Evolutionary conservation across 2,113 vertebrate genomes (phyloP).

Genomic region (Scalopus aquaticus): DNA sequence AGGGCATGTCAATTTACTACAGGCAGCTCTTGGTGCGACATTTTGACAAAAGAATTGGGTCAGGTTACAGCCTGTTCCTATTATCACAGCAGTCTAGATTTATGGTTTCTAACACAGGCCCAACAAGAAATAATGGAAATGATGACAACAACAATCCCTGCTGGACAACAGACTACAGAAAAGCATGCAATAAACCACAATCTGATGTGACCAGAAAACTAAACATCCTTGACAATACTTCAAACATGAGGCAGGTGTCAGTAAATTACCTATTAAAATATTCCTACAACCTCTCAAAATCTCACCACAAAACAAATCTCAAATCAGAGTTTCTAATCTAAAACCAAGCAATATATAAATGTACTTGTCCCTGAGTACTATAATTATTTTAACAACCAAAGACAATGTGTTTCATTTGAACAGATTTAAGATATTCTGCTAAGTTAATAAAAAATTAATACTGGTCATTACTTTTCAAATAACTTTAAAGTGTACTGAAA

Average conservation of each 20-base stretch:
- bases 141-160: conserved; percentile 68
- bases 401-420: conserved; percentile 45
- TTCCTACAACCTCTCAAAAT: conserved; percentile 56
- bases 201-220: conserved; percentile 63
- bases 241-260: conserved; percentile 55
- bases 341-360: conserved; percentile 52
- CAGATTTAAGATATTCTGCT: conserved; percentile 23
- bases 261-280: conserved; percentile 55
- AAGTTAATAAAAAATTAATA: conserved; percentile 6
- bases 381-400: conserved; percentile 49
- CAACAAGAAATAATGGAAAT: conserved; percentile 75
- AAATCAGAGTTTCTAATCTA: conserved; percentile 46
- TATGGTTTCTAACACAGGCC: conserved; percentile 68
- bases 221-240: conserved; percentile 58
- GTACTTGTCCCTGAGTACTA: not conserved
- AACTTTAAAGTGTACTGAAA: conserved; percentile 45
- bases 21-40: conserved; percentile 50
- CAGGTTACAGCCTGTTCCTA: conserved; percentile 73
- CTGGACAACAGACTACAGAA: conserved; percentile 62
- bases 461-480: conserved; percentile 39
- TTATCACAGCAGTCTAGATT: conserved; percentile 72
- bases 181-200: conserved; percentile 66
- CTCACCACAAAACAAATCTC: not conserved
- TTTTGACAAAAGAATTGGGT: conserved; percentile 75
- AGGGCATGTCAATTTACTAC: conserved; percentile 71